Evolutionary conservation across 2,888 invertebrate species (phyloP).

Genomic region (Morpho helenor): DNA sequence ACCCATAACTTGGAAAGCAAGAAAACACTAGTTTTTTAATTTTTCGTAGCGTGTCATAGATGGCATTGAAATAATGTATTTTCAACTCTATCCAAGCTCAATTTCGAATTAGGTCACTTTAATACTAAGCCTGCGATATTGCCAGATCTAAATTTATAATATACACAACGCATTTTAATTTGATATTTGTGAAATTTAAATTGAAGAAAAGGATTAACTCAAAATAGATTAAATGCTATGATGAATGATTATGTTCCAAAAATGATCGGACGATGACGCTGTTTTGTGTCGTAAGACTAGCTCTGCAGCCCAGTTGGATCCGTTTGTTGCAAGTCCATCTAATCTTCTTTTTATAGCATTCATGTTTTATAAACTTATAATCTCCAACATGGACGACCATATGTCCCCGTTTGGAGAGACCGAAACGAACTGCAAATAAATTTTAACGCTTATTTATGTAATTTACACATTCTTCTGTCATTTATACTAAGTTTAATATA

Average conservation of each 20-base stretch:
- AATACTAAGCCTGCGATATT: too few relatives aligned
- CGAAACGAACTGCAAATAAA: constrained; percentile 55
- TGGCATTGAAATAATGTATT: too few relatives aligned
- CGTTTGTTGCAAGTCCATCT: constrained; percentile 67
- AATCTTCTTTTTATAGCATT: constrained; percentile 56
- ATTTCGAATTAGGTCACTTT: too few relatives aligned
- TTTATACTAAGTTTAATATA: too few relatives aligned
- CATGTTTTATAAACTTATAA: constrained; percentile 67
- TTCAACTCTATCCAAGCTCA: too few relatives aligned
- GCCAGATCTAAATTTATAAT: too few relatives aligned
- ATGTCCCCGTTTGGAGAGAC: constrained; percentile 59
- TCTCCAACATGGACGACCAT: constrained; percentile 53
- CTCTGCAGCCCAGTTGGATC: constrained; percentile 54
- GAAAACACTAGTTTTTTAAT: too few relatives aligned
- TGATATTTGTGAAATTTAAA: not conserved
- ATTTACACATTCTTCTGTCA: too few relatives aligned
- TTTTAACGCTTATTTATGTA: constrained; percentile 3
- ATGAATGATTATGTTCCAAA: constrained; percentile 55
- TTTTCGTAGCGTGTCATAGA: too few relatives aligned
- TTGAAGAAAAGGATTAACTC: not conserved
- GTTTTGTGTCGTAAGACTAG: constrained; percentile 55
- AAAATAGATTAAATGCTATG: constrained; percentile 18
- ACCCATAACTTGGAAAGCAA: too few relatives aligned
- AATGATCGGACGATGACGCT: constrained; percentile 50
- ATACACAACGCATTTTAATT: too few relatives aligned